Base-by-base conservation (phyloP, 1,140 invertebrate species). In the Neodiprion lecontei region DNA sequence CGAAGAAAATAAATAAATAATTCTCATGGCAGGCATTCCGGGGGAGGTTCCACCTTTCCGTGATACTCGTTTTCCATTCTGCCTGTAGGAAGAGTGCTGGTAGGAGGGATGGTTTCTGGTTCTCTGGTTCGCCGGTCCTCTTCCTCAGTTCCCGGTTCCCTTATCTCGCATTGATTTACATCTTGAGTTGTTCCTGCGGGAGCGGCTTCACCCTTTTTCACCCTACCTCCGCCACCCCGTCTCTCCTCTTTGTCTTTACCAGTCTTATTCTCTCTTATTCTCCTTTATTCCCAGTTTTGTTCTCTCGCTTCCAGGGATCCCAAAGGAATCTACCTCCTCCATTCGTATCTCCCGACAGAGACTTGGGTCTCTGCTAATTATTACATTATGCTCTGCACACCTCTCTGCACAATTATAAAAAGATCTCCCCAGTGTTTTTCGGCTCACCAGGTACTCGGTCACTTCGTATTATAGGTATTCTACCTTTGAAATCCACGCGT, bases 161-260 rank as follows among this genome's bases (percentile, higher is more conserved):
- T 79, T 77, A 79, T 79, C 78, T 75, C 72, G 73, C 74, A 79
- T 79, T 77, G 78, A 79, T 79, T 77, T 79, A 79, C 76, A 77
- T 79, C 76, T 65, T 75, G 72, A 77, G 76, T 77, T 79, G 72
- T 77, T 75, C 71, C 78, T 79, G 70, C 67, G 49, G 70, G 74
- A 73, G 68, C 68, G 21, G 68, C 14, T 23, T 69, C 68, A 23
- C 21, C 21, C 68, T 47, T 47, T 69, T 47, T 23, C 14, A 12
- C 70, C 67, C 71, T 74, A 21, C 67, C 67, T 67, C 48, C 70
- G 68, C 70, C 67, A 48, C 61, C 12, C 21, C 65, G 69, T 47
- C 73, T 50, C 71, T 61, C 12, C 12, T 65, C n/a, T 21, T 71
- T 67, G 28, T 66, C 69, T 66, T 71, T 70, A 47, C 61, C 23